Base-by-base conservation (phyloP, 1,140 invertebrate species). In the Drosophila pruinosa region DNA sequence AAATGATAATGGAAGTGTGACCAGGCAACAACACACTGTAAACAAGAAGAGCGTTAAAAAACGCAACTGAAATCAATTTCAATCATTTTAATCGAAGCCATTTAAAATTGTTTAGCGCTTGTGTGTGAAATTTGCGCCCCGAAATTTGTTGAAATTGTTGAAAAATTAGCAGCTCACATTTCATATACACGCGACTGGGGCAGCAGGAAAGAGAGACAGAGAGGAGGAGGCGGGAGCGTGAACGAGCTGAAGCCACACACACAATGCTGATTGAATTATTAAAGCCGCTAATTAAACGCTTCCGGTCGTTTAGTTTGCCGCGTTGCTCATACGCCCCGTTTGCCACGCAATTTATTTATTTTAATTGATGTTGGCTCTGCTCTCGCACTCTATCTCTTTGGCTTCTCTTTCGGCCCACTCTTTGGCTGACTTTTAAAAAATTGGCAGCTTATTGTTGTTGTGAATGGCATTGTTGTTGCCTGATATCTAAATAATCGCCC, bases 211-310 rank as follows among this genome's bases (percentile, higher is more conserved):
- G 56, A 8, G 26, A 6, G 39, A 26, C n/a, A 22, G 31, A 19
- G 31, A 14, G 17, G 28, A 17, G 6, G 3, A 36, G 12, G 14
- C 6, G n/a, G 28, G 7, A 22, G 14, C 28, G 41, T 12, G 4
- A 19, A 21, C 7, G 28, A 24, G 12, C 14, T 12, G 7, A 50
- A 54, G 47, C 54, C 15, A 14, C 36, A 53, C 26, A 28, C 28
- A 59, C 62, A 57, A 48, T 79, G 81, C 48, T 86, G 81, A 85
- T 85, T 85, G 82, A 85, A 85, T 85, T 85, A 85, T 85, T 85
- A 85, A 85, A 78, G 70, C 71, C 65, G 82, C 82, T 86, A 86
- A 86, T 86, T 86, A 88, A 86, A 82, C 67, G 75, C 82, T 86
- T 86, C 82, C 82, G 82, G 75, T 86, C 82, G 74, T 86, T 86